Evolutionary conservation across 2,113 vertebrate genomes (phyloP).

Genomic region (Dryoscopus gambensis): DNA sequence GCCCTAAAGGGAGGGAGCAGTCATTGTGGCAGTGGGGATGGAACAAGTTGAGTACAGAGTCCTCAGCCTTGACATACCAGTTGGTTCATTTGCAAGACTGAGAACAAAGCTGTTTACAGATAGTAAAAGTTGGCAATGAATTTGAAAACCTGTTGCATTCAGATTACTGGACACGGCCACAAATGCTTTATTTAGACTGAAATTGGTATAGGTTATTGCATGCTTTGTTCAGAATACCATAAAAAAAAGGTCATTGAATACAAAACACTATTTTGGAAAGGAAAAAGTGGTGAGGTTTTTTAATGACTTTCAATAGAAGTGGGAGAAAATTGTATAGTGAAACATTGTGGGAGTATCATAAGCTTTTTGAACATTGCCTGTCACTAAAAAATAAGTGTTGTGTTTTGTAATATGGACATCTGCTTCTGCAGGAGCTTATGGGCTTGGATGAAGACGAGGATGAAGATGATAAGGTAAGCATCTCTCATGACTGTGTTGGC

Average conservation of each 20-base stretch:
- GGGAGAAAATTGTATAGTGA: background rate
- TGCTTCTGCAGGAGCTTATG: conserved; percentile 83
- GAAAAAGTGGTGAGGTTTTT: background rate
- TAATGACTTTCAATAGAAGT: background rate
- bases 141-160: conserved; percentile 48
- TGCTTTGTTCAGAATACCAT: background rate
- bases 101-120: conserved; percentile 63
- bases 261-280: background rate
- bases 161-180: background rate
- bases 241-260: background rate
- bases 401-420: conserved; percentile 21
- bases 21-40: conserved; percentile 21
- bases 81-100: conserved; percentile 61
- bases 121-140: conserved; percentile 15
- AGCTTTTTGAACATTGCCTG: background rate
- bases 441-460: conserved; percentile 87
- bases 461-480: conserved; percentile 91
- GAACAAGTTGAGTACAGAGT: conserved; percentile 14
- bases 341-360: background rate
- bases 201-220: background rate
- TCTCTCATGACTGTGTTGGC: fast-evolving
- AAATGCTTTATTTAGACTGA: conserved; percentile 47
- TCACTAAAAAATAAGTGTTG: background rate
- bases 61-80: conserved; percentile 46
- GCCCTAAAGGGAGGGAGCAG: conserved; percentile 43